Base-by-base conservation (phyloP, 2,113 vertebrate genomes). In the Eonycteris spelaea region DNA sequence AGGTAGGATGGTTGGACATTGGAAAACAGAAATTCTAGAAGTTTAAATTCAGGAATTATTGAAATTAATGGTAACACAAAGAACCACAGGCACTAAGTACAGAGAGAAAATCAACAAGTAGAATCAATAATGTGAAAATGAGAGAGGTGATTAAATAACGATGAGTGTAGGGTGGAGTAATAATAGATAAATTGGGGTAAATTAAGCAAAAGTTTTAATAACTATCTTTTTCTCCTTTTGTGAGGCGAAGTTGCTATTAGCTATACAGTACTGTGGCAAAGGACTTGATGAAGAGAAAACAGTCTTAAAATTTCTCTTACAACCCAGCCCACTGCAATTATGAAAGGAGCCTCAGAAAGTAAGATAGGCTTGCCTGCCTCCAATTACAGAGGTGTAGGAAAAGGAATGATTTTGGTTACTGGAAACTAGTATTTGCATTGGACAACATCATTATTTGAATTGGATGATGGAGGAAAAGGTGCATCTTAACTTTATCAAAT, bases 381-480 rank as follows among this genome's bases (percentile, higher is more conserved):
- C 68, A 91, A 88, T 97, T 94, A 59, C 74, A 95, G 90, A 96
- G 59, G 68, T 93, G 86, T 86, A 91, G 65, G 80, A 86, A 97
- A 97, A 93, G 91, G 51, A 97, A 93, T 89, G 0, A 97, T 95
- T 96, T 96, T 22, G 28, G 68, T 97, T 97, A 97, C 95, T 97
- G 94, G 91, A 97, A 98, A 95, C 96, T 90, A 88, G n/a, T 97
- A 95, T 98, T 98, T 98, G 91, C 88, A 63, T 95, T 97, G 98
- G 94, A 93, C 90, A 90, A 15, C 51, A 51, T 94, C 74, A 96
- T 95, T 91, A 97, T 97, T 97, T 98, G 97, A 97, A 97, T 90
- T 97, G 93, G 80, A 94, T 45, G 70, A 78, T 33, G 12, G 45
- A 84, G 14, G 83, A 74, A 94, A n/a, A 82, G 91, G 71, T 79